phyloP scores from a whole-genome alignment of 2,888 invertebrate genomes.

The Helicoverpa assulta region DNA sequence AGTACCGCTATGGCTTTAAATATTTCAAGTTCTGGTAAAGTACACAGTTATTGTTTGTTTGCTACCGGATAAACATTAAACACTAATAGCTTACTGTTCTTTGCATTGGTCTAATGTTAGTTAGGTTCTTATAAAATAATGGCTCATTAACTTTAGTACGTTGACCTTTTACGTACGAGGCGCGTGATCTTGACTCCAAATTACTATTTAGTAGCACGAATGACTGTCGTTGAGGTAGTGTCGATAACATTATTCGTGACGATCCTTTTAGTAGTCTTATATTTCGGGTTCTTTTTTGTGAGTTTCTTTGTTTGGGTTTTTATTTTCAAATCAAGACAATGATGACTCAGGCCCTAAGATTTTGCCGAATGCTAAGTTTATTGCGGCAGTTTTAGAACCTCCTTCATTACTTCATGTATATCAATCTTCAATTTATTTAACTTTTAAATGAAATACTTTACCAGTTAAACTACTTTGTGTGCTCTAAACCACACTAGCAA shows the following conservation, averaged over 20 bases:
- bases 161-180: constrained; percentile 52
- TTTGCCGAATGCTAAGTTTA: not conserved
- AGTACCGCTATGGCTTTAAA: constrained; percentile 11
- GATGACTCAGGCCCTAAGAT: not conserved
- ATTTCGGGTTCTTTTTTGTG: not conserved
- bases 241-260: constrained; percentile 22
- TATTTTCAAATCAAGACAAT: not conserved
- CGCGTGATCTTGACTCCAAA: constrained; percentile 67
- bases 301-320: not conserved
- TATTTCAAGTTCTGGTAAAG: constrained; percentile 12
- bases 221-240: constrained; percentile 18
- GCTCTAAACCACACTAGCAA: not conserved
- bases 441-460: too few relatives aligned
- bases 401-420: too few relatives aligned
- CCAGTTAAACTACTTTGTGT: not conserved
- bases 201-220: constrained; percentile 58
- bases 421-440: not conserved
- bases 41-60: constrained; percentile 11
- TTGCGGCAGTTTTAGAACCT: too few relatives aligned
- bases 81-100: constrained; percentile 29
- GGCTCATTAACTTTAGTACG: constrained; percentile 48
- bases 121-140: constrained; percentile 48
- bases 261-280: constrained; percentile 9
- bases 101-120: constrained; percentile 32
- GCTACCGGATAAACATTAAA: constrained; percentile 29